Conservation (phyloP, 2,888 invertebrate species). For the Heliconius ismenius region DNA sequence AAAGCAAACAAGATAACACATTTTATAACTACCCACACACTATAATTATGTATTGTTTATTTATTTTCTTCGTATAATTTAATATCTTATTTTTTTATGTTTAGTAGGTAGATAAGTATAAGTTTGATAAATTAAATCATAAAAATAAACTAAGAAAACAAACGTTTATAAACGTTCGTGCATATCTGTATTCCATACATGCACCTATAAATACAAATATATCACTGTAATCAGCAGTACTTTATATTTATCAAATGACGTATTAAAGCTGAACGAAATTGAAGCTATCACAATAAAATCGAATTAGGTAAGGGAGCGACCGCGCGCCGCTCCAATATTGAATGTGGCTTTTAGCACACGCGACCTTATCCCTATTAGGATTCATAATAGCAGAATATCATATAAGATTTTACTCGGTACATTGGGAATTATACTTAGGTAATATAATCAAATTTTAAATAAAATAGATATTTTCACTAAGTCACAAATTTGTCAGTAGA, state of each 20-base stretch:
- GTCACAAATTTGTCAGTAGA: not conserved
- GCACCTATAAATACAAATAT: not conserved
- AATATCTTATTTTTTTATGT: not conserved
- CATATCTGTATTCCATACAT: not conserved
- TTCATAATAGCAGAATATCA: not conserved
- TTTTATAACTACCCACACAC: conserved; percentile 19
- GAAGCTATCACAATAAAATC: conserved; percentile 17
- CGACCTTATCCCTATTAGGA: not conserved
- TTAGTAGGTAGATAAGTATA: not conserved
- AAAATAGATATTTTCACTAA: not conserved
- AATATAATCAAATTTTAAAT: not conserved
- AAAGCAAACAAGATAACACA: not conserved
- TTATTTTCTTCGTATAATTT: not conserved
- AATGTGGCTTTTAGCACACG: conserved; percentile 9
- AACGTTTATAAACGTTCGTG: not conserved
- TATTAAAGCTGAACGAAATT: conserved; percentile 3
- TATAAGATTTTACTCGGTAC: not conserved
- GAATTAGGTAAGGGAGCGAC: conserved; percentile 18
- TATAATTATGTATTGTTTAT: not conserved
- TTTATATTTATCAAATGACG: not conserved
- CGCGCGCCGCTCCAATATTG: conserved; percentile 13
- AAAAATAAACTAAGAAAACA: not conserved
- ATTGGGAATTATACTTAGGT: not conserved
- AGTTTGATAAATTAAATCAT: not conserved
- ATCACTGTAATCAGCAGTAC: not conserved